These are phyloP conservation scores for Knipowitschia caucasica DNA, from an alignment of 2,797 vertebrate species.

Conservation along the genomic window DNA sequence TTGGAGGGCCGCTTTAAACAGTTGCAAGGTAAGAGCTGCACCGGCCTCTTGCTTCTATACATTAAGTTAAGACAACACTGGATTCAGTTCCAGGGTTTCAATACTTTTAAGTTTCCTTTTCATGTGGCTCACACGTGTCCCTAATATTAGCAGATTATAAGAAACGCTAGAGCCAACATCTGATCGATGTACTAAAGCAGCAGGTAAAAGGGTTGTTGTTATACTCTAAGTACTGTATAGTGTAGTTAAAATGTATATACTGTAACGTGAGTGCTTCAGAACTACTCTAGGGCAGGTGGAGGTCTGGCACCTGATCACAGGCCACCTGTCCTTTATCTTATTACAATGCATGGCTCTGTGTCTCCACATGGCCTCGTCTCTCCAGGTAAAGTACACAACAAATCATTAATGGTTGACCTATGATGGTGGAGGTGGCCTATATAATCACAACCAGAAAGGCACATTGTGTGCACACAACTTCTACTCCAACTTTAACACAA, in stretches of 20 bases:
- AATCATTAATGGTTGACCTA: conserved; percentile 28
- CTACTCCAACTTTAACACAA: not conserved
- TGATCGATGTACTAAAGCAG: conserved; percentile 4
- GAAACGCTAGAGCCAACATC: not conserved
- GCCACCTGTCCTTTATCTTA: conserved; percentile 74
- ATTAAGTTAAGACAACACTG: not conserved
- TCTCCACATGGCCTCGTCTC: conserved; percentile 40
- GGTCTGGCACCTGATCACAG: conserved; percentile 66
- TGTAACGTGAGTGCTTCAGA: conserved; percentile 30
- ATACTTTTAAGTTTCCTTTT: conserved; percentile 9
- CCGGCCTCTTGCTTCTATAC: not conserved
- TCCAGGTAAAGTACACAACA: conserved; percentile 27
- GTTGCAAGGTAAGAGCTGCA: conserved; percentile 85
- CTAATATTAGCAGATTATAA: conserved; percentile 13
- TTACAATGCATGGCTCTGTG: conserved; percentile 65
- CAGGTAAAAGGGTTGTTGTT: conserved; percentile 8
- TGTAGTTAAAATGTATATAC: not conserved
- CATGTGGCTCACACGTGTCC: not conserved
- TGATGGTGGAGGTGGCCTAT: not conserved
- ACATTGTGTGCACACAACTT: not conserved
- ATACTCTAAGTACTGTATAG: no score
- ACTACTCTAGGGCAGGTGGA: conserved; percentile 55
- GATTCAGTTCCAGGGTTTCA: not conserved
- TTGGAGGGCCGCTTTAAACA: conserved; percentile 93
- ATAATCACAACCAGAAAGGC: not conserved